Percentiles rank a stretch among this genome's conserved stretches.
Evolutionary conservation across 2,113 vertebrate species (phyloP).

Genomic region (Candoia aspera): DNA sequence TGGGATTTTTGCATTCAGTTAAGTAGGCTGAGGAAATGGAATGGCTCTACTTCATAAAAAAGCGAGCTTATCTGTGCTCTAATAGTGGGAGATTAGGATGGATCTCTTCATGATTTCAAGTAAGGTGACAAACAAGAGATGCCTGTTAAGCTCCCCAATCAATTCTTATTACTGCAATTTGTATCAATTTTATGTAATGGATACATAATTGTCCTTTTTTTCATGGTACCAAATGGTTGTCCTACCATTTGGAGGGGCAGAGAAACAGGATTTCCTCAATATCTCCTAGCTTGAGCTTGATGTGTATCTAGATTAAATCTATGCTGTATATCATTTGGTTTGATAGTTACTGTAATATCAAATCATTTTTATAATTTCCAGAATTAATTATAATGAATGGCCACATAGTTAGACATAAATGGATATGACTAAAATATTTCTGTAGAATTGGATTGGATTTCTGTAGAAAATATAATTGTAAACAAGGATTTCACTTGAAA

Average conservation of each 20-base stretch:
- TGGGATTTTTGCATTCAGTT: not conserved
- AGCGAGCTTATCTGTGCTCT: too few relatives aligned
- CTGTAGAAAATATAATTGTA: conserved; percentile 61
- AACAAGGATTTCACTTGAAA: conserved; percentile 61
- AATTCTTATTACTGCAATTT: too few relatives aligned
- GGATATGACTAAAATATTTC: conserved; percentile 39
- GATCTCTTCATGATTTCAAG: not conserved
- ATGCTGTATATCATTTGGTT: not conserved
- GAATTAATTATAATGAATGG: not conserved
- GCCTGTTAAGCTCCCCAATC: too few relatives aligned
- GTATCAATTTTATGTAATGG: not conserved
- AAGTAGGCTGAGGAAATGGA: not conserved
- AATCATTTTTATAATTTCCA: not conserved
- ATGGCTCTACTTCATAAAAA: not conserved
- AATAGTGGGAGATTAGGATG: not conserved
- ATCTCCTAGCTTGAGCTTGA: not conserved
- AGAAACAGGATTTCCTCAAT: not conserved
- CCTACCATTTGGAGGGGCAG: not conserved
- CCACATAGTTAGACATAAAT: not conserved
- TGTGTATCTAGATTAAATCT: not conserved
- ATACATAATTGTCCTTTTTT: not conserved
- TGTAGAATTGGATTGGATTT: conserved; percentile 51
- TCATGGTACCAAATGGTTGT: not conserved
- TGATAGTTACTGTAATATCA: not conserved
- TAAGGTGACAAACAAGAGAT: not conserved